Base-by-base conservation (phyloP, 1,140 invertebrate genomes). In the Halyomorpha halys region DNA sequence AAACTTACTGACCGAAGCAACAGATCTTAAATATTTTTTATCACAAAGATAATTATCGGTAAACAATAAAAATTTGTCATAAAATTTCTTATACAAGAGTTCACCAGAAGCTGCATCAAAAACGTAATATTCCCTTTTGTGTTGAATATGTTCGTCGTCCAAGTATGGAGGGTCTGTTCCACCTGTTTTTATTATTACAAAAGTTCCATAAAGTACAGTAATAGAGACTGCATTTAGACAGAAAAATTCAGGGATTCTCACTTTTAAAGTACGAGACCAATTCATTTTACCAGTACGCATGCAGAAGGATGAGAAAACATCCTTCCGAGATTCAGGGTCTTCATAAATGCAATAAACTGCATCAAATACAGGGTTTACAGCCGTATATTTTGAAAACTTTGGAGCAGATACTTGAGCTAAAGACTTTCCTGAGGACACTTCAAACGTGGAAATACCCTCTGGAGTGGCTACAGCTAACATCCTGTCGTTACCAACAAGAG, bases 271-370 rank as follows among this genome's bases (percentile, higher is more conserved):
- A 19, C 47, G 47, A 18, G 47, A 49, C 47, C 47, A 49, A 6
- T 5, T 19, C 47, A 19, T 49, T 49, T 49, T 21, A 49, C 47
- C 47, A n/a, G 11, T 49, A 19, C 47, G n/a, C 47, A 49, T 49
- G n/a, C n/a, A 49, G 21, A 19, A 49, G 4, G 11, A 49, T 8
- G 47, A 49, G 21, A 49, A 49, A 11, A 18, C 21, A 49, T 49
- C 47, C 47, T 49, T 49, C n/a, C 47, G 47, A 49, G 47, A 18
- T 49, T 49, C 47, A 49, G n/a, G n/a, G 11, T 49, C 47, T n/a
- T 49, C 47, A n/a, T 49, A 21, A 49, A 49, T 49, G 21, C 47
- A 49, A 49, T 49, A 49, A 1, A 49, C 47, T 11, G 11, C 2
- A 21, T 49, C 47, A 14, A 19, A 49, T 19, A 49, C 47, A 21